Base-by-base conservation (phyloP, 35 echinoderm and acorn worm species). In the Hemicentrotus pulcherrimus region DNA sequence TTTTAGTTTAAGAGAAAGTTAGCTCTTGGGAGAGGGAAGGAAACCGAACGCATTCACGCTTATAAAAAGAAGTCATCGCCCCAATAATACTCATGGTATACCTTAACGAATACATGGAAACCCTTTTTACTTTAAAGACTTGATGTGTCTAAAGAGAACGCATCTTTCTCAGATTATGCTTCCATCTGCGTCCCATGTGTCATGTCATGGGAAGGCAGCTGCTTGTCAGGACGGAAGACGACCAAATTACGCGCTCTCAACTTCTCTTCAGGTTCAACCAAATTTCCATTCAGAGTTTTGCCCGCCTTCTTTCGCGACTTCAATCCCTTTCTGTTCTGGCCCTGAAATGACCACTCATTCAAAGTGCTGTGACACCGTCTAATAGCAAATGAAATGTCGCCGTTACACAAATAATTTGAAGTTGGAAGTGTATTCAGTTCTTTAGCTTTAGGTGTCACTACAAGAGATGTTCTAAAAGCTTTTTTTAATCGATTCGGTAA, bases 291-390 rank as follows among this genome's bases (percentile, higher is more conserved):
- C 65, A 78, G 65, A 78, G 65, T 28, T 28, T 78, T 78, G 6
- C 24, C 19, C 28, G 22, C 3, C 24, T 22, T 28, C 28, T 78
- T 18, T 8, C 6, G 65, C 65, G 19, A 8, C 65, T 28, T 28
- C 65, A 22, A 28, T 18, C 65, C 22, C 65, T 78, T 28, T 78
- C 65, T 28, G 65, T 78, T 78, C 65, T 78, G 28, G 65, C 65
- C 65, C 65, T n/a, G 24, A 28, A 55, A 22, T 78, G 65, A 78
- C 65, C 65, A 78, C 18, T 22, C 65, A 22, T 28, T 78, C 65
- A 78, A 78, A 78, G 65, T 78, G 18, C 65, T 78, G 65, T 78
- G 65, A 78, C 65, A 78, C 65, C 65, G 65, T 78, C 65, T 78
- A 28, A 78, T 78, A 78, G 65, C 65, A 78, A 78, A 78, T 28